Evolutionary conservation across 2,888 invertebrate genomes (phyloP).

Genomic region (Noctua fimbriata): DNA sequence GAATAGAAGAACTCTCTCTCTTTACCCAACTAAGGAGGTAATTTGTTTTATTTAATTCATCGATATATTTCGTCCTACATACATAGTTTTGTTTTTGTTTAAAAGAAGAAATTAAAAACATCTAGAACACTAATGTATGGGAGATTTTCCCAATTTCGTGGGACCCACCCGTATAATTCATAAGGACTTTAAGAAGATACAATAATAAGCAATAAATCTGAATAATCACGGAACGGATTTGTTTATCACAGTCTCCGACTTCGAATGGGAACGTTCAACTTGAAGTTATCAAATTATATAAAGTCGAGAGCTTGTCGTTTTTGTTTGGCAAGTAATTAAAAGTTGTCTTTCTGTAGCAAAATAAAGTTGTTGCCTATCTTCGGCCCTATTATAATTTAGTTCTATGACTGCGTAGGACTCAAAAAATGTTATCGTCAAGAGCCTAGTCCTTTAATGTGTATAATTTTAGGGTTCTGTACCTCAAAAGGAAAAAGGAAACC

Average conservation of each 20-base stretch:
- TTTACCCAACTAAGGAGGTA: neutral
- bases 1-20: neutral
- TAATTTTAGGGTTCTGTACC: no score
- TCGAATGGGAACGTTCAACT: constrained; percentile 49
- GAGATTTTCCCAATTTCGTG: neutral
- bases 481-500: no score
- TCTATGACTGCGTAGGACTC: neutral
- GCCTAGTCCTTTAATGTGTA: neutral
- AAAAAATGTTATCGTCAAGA: neutral
- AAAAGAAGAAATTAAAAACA: neutral
- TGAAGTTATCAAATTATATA: constrained; percentile 70
- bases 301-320: constrained; percentile 69
- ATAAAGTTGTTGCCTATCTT: constrained; percentile 68
- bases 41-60: neutral
- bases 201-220: constrained; percentile 57
- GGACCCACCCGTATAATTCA: constrained; percentile 38
- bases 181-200: constrained; percentile 42
- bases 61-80: neutral
- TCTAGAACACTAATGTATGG: neutral
- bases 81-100: neutral
- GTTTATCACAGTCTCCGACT: constrained; percentile 56
- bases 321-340: constrained; percentile 76
- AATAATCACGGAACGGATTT: constrained; percentile 58
- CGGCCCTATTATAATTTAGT: constrained; percentile 52
- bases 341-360: constrained; percentile 70